Conservation (phyloP, 2,113 vertebrate species). For the Bujurquina vittata region DNA sequence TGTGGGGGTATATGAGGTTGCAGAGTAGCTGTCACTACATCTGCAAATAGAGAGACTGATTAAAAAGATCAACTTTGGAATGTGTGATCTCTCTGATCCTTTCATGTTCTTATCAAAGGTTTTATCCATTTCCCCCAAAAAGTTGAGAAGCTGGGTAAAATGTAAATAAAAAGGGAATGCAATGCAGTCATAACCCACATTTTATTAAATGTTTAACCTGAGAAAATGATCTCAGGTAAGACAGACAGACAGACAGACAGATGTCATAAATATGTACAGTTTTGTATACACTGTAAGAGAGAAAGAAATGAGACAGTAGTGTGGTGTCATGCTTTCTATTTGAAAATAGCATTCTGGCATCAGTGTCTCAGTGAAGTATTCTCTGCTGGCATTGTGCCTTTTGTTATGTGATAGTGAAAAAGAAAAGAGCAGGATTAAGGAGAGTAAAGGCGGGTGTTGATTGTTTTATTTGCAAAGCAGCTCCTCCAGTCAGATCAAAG, state of each 20-base stretch:
- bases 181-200: no score
- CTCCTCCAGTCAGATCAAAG: slow-evolving; percentile 25
- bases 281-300: neutral
- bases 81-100: slow-evolving; percentile 5
- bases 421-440: slow-evolving; percentile 5
- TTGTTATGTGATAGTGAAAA: slow-evolving; percentile 16
- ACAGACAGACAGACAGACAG: no score
- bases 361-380: neutral
- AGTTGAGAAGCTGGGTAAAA: neutral
- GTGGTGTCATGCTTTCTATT: neutral
- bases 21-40: slow-evolving; percentile 5
- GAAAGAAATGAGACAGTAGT: neutral
- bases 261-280: neutral
- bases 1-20: no score
- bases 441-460: neutral
- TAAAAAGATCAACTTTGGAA: slow-evolving; percentile 15
- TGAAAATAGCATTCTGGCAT: neutral
- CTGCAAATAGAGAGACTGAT: slow-evolving; percentile 24
- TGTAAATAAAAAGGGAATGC: no score
- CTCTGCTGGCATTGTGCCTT: slow-evolving; percentile 8
- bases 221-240: no score
- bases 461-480: slow-evolving; percentile 32
- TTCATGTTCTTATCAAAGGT: neutral
- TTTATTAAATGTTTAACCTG: no score
- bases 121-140: neutral